Evolutionary conservation across 2,888 invertebrate species (phyloP).

Genomic region (Dorcus hopei): DNA sequence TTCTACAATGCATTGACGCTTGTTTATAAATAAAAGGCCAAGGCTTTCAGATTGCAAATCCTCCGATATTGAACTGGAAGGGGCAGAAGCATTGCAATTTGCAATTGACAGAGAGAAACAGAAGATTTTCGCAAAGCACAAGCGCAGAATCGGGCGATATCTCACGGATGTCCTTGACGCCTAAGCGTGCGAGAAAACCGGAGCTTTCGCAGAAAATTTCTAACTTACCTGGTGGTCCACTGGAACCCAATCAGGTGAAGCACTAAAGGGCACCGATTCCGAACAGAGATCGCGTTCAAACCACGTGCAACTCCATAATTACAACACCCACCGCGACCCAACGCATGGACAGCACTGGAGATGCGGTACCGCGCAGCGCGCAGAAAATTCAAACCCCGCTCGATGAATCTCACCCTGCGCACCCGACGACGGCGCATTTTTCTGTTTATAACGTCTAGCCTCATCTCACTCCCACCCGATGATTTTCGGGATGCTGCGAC

Average conservation of each 20-base stretch:
- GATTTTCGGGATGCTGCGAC: not conserved
- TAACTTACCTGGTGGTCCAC: not conserved
- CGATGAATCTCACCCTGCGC: constrained; percentile 32
- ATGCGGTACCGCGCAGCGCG: constrained; percentile 25
- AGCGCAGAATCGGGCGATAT: too few species aligned
- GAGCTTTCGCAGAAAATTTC: not conserved
- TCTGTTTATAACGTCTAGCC: constrained; percentile 25
- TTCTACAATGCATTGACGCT: too few species aligned
- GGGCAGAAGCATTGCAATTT: too few species aligned
- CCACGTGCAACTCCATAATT: constrained; percentile 25
- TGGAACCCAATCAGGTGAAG: not conserved
- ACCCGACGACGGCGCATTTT: constrained; percentile 23
- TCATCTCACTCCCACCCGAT: not conserved
- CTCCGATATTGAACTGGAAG: too few species aligned
- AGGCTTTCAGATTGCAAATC: too few species aligned
- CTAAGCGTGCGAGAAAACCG: too few species aligned
- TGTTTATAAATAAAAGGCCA: too few species aligned
- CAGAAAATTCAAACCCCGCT: constrained; percentile 33
- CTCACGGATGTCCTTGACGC: too few species aligned
- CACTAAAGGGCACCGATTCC: not conserved
- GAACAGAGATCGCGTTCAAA: constrained; percentile 16
- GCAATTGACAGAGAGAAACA: too few species aligned
- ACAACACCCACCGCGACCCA: constrained; percentile 30
- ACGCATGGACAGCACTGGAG: constrained; percentile 30
- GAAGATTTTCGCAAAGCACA: too few species aligned